Base-by-base conservation (phyloP, 2,113 vertebrate genomes). In the Alethe castanea region DNA sequence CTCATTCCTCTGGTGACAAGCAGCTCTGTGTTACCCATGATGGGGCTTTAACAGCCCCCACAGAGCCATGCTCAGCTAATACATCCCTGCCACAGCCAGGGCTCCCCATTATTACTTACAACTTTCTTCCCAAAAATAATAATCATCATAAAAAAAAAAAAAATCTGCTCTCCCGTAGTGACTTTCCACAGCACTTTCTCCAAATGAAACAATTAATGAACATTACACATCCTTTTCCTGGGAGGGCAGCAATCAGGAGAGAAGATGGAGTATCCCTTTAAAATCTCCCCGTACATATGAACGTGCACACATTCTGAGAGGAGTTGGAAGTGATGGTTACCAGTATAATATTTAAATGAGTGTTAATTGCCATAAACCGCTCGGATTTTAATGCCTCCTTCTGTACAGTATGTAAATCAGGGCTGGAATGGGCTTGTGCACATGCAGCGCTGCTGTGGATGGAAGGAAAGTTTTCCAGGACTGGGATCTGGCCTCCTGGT, bases 351-450 rank as follows among this genome's bases (percentile, higher is more conserved):
- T 96, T 96, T 92, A 96, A 95, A 96, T 93, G 92, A 94, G 74
- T 9, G 3, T 95, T 96, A 93, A 97, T 96, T 93, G 92, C 93
- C 92, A 96, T 88, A 88, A 95, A 64, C 80, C 8, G 0, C 81
- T 97, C 47, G 81, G 93, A 81, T 96, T 90, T 95, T 95, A 93
- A 95, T 90, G 81, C 88, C 92, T 96, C 66, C 77, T 94, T 91
- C 95, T 96, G 72, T 50, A 77, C 54, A 80, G 86, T 93, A 57
- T 95, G 95, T 93, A 96, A 97, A 96, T 94, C 88, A 60, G 90
- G 80, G 84, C 85, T 84, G 65, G 84, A 88, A 90, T 2, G 61
- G 76, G 50, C 66, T 78, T 50, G 72, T 18, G 84, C 12, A 12
- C n/a, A 2, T 19, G 81, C 53, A 29, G 24, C 18, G 59, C 52